Evolutionary conservation across 2,888 invertebrate species (phyloP).

Genomic region (Chrysina gloriosa): DNA sequence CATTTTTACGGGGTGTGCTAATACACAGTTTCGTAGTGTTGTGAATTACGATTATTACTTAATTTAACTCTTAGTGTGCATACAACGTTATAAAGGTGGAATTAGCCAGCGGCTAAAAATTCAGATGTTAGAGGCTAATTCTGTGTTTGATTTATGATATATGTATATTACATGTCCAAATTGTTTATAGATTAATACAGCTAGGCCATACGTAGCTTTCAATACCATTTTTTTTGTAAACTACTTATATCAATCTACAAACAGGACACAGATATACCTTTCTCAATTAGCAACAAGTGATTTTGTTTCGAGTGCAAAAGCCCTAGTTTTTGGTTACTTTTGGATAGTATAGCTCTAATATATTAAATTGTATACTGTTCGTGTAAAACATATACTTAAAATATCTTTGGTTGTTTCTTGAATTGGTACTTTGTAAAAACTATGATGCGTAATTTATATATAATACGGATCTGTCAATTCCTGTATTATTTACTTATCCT

Average conservation of each 20-base stretch:
- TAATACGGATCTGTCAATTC: constrained; percentile 34
- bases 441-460: constrained; percentile 18
- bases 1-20: not conserved
- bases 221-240: constrained; percentile 3
- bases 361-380: constrained; percentile 27
- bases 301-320: constrained; percentile 41
- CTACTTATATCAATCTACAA: constrained; percentile 29
- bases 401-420: constrained; percentile 18
- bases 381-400: constrained; percentile 1
- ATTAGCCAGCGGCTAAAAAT: constrained; percentile 27
- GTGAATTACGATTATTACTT: constrained; percentile 17
- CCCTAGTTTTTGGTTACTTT: constrained; percentile 41
- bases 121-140: constrained; percentile 34
- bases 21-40: constrained; percentile 2
- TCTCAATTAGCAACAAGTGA: constrained; percentile 48
- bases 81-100: constrained; percentile 33
- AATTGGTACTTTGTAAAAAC: constrained; percentile 25
- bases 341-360: constrained; percentile 9
- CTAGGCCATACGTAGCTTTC: constrained; percentile 22
- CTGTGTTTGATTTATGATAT: constrained; percentile 34
- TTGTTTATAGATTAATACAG: constrained; percentile 36
- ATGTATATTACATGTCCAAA: constrained; percentile 14
- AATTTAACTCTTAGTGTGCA: constrained; percentile 36
- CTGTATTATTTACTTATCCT: constrained; percentile 33
- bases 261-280: constrained; percentile 35